Conservation (phyloP, 2,113 vertebrate genomes). For the Clarias magur region DNA sequence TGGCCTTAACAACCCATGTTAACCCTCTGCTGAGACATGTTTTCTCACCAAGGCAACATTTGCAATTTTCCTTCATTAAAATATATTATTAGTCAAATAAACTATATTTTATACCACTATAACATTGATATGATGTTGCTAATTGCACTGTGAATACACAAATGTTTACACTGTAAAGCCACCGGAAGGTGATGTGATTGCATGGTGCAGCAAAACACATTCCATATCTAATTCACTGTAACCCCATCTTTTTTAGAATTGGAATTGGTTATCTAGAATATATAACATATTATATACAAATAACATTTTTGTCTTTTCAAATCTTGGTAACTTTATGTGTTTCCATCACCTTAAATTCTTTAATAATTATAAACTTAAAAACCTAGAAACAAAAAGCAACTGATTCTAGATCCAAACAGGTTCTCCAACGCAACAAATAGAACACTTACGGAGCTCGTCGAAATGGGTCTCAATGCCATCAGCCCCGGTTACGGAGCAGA, state of each 20-base stretch:
- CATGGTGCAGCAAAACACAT: background rate
- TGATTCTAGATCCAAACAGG: background rate
- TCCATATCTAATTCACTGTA: background rate
- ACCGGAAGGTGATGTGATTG: background rate
- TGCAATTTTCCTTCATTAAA: background rate
- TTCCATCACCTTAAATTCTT: background rate
- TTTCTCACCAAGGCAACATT: background rate
- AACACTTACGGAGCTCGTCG: slow-evolving; percentile 91
- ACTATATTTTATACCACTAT: background rate
- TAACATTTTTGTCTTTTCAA: background rate
- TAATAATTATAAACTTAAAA: background rate
- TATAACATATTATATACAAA: background rate
- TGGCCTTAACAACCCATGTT: background rate
- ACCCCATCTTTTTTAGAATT: background rate
- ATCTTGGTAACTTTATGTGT: too few relatives aligned
- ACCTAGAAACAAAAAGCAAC: background rate
- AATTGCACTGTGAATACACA: too few relatives aligned
- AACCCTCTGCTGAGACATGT: background rate
- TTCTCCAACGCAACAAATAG: background rate
- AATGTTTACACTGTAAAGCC: background rate
- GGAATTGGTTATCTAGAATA: background rate
- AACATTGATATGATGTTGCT: background rate
- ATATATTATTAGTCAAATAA: too few relatives aligned
- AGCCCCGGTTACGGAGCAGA: slow-evolving; percentile 90
- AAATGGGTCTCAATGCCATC: slow-evolving; percentile 97